phyloP scores from a whole-genome alignment of 1,140 invertebrate species.

The Philopotamus ludificatus region DNA sequence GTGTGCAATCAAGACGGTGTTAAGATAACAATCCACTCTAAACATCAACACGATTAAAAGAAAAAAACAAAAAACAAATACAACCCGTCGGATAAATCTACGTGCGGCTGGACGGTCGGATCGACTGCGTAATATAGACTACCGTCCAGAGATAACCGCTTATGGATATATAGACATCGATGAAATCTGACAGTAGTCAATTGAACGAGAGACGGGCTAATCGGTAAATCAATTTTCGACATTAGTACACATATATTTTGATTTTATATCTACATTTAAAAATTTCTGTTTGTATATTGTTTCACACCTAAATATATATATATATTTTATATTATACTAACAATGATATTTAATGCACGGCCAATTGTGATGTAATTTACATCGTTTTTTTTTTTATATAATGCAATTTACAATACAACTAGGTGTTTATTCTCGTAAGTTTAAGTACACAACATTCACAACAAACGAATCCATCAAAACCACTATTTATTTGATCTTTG shows the following conservation, averaged over 20 bases:
- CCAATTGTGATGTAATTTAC: neutral
- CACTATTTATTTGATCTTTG: slow-evolving; percentile 5
- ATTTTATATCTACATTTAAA: too few relatives aligned
- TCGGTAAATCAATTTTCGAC: too few relatives aligned
- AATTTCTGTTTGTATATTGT: slow-evolving; percentile 27
- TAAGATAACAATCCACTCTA: slow-evolving; percentile 33
- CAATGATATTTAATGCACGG: slow-evolving; percentile 21
- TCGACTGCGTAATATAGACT: too few relatives aligned
- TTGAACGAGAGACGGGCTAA: too few relatives aligned
- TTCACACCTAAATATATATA: slow-evolving; percentile 19
- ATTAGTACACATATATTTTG: too few relatives aligned
- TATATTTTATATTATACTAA: slow-evolving; percentile 23
- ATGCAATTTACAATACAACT: slow-evolving; percentile 18
- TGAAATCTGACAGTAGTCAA: too few relatives aligned
- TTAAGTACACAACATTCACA: slow-evolving; percentile 43
- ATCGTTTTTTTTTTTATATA: too few relatives aligned
- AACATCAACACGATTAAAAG: slow-evolving; percentile 30
- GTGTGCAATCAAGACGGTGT: slow-evolving; percentile 28
- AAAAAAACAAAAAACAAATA: slow-evolving; percentile 26
- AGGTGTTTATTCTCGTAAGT: slow-evolving; percentile 23
- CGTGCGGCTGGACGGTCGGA: too few relatives aligned
- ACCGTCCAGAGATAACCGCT: too few relatives aligned
- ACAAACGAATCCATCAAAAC: slow-evolving; percentile 23
- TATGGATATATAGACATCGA: too few relatives aligned
- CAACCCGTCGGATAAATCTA: too few relatives aligned